These are phyloP conservation scores for Pipra filicauda DNA, from an alignment of 2,113 vertebrate species.

Conservation along the genomic window DNA sequence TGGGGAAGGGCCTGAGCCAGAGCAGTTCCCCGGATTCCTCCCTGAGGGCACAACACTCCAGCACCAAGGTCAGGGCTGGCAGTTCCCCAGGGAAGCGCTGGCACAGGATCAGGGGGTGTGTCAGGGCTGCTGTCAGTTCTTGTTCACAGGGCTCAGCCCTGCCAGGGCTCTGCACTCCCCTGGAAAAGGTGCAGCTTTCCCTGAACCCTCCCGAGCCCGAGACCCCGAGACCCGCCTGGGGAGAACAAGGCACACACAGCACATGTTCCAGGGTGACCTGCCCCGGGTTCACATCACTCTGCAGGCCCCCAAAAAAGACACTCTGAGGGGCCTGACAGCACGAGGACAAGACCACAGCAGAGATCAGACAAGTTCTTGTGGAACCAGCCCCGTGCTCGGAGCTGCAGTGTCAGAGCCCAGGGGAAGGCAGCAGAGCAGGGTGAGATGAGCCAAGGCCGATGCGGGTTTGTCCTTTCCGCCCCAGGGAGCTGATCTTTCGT, in stretches of 20 bases:
- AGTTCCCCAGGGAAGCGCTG: neutral
- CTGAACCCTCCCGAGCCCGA: fast-evolving
- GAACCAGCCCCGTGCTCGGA: neutral
- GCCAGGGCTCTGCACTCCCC: neutral
- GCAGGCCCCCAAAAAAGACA: neutral
- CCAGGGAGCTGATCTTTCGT: neutral
- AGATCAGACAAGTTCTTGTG: neutral
- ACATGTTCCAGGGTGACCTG: fast-evolving
- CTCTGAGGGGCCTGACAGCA: neutral
- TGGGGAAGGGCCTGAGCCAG: neutral
- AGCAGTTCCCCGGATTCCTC: neutral
- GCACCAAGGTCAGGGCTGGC: neutral
- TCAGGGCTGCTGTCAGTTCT: neutral
- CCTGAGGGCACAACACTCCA: fast-evolving
- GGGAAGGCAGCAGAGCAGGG: fast-evolving
- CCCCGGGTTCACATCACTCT: too few relatives aligned
- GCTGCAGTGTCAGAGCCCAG: neutral
- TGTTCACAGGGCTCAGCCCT: neutral
- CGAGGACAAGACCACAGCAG: neutral
- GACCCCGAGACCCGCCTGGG: neutral
- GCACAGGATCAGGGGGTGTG: neutral
- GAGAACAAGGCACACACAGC: neutral
- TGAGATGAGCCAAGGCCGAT: neutral
- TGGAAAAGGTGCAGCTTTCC: fast-evolving
- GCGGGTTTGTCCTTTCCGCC: neutral